Conservation (phyloP, 64 coral and sea anemone genomes). For the Montipora sp. region DNA sequence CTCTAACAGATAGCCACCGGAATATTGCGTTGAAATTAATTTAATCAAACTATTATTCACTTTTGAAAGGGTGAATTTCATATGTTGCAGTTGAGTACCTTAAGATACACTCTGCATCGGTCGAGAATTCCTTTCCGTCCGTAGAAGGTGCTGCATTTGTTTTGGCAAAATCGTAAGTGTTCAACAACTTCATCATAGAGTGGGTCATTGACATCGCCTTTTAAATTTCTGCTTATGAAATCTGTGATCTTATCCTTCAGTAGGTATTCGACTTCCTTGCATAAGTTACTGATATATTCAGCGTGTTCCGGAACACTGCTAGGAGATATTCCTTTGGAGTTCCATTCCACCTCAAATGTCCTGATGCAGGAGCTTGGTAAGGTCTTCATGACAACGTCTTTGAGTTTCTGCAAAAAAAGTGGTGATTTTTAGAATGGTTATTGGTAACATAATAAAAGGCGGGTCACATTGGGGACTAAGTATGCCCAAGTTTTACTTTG, state of each 20-base stretch:
- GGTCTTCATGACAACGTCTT: conserved; percentile 20
- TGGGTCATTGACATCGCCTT: conserved; percentile 50
- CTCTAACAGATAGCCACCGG: too few relatives aligned
- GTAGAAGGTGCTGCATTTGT: conserved; percentile 72
- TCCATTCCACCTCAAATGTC: conserved; percentile 64
- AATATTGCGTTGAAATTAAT: too few relatives aligned
- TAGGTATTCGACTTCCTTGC: conserved; percentile 29
- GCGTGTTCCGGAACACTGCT: neutral
- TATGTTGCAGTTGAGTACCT: neutral
- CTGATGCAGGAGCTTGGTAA: conserved; percentile 57
- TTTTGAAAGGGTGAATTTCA: too few relatives aligned
- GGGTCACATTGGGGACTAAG: too few relatives aligned
- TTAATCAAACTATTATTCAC: too few relatives aligned
- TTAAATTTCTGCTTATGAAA: conserved; percentile 35
- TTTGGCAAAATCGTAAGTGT: conserved; percentile 71
- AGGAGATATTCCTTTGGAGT: conserved; percentile 28
- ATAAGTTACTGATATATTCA: conserved; percentile 46
- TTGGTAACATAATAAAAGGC: too few relatives aligned
- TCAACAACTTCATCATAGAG: conserved; percentile 73
- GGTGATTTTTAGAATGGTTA: neutral
- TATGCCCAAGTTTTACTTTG: too few relatives aligned
- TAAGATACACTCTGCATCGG: conserved; percentile 25
- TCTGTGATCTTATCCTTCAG: conserved; percentile 47
- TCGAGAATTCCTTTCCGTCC: conserved; percentile 50
- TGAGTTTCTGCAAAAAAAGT: conserved; percentile 30